Percentiles rank a stretch among this genome's conserved stretches.
phyloP scores from a whole-genome alignment of 2,888 invertebrate genomes.

The Nephrotoma appendiculata region DNA sequence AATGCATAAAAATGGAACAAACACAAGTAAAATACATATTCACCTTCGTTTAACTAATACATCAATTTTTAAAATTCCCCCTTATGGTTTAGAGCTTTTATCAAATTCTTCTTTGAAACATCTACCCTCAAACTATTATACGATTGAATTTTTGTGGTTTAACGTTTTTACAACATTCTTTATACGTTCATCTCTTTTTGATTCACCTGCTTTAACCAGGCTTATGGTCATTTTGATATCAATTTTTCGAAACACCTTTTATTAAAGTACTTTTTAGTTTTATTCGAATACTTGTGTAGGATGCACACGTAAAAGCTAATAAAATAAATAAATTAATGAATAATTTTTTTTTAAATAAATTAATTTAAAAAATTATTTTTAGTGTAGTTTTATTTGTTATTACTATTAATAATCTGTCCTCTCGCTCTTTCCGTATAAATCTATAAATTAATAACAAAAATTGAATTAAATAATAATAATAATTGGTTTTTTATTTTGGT shows the following conservation, averaged over 20 bases:
- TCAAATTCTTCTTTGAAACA: background rate
- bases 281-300: conserved; percentile 4
- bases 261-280: conserved; percentile 4
- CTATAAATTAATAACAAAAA: background rate
- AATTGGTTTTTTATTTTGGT: background rate
- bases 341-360: background rate
- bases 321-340: background rate
- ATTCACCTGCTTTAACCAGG: background rate
- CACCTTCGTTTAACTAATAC: background rate
- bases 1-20: background rate
- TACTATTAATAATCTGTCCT: background rate
- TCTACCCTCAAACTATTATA: background rate
- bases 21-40: background rate
- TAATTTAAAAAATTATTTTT: background rate
- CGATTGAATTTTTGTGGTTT: background rate
- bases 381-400: background rate
- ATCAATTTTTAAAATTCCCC: background rate
- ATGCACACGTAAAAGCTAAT: background rate
- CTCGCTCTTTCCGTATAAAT: background rate
- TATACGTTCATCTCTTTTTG: background rate
- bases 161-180: background rate
- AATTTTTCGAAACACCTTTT: conserved; percentile 2
- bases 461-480: background rate
- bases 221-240: conserved; percentile 1
- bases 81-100: background rate